Percentiles rank a stretch among this genome's conserved stretches.
These are phyloP conservation scores for Malacoctenus gilli DNA, from an alignment of 2,797 vertebrate species.

Conservation along the genomic window DNA sequence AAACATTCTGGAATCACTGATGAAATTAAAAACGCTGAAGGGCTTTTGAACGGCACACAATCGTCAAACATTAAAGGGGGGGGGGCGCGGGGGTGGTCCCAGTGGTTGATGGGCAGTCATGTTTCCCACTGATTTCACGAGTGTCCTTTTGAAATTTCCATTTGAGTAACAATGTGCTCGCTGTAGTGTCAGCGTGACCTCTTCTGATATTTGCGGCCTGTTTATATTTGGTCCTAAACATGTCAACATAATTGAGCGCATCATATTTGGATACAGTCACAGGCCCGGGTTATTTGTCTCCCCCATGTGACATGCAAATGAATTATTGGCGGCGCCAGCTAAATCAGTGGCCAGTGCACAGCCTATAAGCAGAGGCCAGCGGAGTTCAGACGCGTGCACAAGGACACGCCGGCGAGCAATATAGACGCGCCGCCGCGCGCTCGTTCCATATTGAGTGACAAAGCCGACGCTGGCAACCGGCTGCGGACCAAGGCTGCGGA, in stretches of 20 bases:
- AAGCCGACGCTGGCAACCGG: slow-evolving; percentile 18
- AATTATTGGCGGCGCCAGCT: slow-evolving; percentile 45
- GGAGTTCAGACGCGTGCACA: slow-evolving; percentile 9
- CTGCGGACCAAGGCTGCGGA: slow-evolving; percentile 1
- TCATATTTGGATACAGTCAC: slow-evolving; percentile 64
- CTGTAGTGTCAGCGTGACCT: slow-evolving; percentile 68
- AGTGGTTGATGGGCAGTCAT: slow-evolving; percentile 42
- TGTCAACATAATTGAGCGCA: slow-evolving; percentile 72
- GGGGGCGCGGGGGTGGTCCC: slow-evolving; percentile 24
- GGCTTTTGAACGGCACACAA: slow-evolving; percentile 31
- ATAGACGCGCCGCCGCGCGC: not conserved
- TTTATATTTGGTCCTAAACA: slow-evolving; percentile 72
- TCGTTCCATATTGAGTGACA: slow-evolving; percentile 37
- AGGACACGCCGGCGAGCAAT: slow-evolving; percentile 18
- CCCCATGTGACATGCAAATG: slow-evolving; percentile 56
- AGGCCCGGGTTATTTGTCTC: slow-evolving; percentile 54
- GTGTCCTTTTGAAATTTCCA: slow-evolving; percentile 56
- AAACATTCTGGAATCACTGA: slow-evolving; percentile 29
- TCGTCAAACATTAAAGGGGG: slow-evolving; percentile 32
- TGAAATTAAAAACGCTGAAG: slow-evolving; percentile 35
- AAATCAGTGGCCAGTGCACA: slow-evolving; percentile 36
- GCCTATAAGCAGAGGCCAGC: slow-evolving; percentile 41
- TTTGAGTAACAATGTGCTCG: slow-evolving; percentile 65
- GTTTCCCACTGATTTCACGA: slow-evolving; percentile 47
- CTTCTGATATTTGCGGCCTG: slow-evolving; percentile 68